A percentile compares a stretch with the other conserved stretches of the same genome.
Evolutionary conservation across 2,888 invertebrate species (phyloP).

Genomic region (Rhodophaea formosa): DNA sequence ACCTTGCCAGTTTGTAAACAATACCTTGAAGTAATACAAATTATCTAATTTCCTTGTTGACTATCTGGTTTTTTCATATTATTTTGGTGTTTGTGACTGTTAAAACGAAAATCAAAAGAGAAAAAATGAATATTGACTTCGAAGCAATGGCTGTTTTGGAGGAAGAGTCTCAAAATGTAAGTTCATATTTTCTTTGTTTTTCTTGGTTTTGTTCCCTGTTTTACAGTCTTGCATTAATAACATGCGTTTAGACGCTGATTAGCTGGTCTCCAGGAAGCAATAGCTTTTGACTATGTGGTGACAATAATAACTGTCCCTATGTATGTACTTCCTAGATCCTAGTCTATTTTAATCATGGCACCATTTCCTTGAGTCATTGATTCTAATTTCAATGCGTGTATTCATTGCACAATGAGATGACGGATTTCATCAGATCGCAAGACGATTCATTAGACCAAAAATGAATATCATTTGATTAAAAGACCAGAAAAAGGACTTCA

Average conservation of each 20-base stretch:
- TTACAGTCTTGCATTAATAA: slow-evolving; percentile 26
- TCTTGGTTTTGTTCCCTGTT: slow-evolving; percentile 13
- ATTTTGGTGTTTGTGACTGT: slow-evolving; percentile 36
- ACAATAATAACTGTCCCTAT: background rate
- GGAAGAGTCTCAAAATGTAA: slow-evolving; percentile 82
- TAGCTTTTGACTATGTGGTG: background rate
- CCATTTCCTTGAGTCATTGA: slow-evolving; percentile 33
- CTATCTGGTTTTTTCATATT: slow-evolving; percentile 66
- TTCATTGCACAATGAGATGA: slow-evolving; percentile 60
- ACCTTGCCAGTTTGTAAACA: slow-evolving; percentile 91
- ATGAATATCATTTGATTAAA: no score
- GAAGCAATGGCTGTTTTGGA: slow-evolving; percentile 83
- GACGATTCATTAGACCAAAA: no score
- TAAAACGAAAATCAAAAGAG: slow-evolving; percentile 28
- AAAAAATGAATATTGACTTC: slow-evolving; percentile 79
- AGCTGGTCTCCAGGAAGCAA: background rate
- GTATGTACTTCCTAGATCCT: slow-evolving; percentile 30
- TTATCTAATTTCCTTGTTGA: slow-evolving; percentile 78
- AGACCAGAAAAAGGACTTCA: no score
- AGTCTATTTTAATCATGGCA: slow-evolving; percentile 37
- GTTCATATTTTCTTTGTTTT: slow-evolving; percentile 57
- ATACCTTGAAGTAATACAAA: slow-evolving; percentile 77
- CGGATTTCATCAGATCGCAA: slow-evolving; percentile 44
- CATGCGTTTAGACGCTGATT: background rate
- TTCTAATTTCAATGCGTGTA: slow-evolving; percentile 35